phyloP scores from a whole-genome alignment of 2,797 vertebrate species.

The Presbytis comata region DNA sequence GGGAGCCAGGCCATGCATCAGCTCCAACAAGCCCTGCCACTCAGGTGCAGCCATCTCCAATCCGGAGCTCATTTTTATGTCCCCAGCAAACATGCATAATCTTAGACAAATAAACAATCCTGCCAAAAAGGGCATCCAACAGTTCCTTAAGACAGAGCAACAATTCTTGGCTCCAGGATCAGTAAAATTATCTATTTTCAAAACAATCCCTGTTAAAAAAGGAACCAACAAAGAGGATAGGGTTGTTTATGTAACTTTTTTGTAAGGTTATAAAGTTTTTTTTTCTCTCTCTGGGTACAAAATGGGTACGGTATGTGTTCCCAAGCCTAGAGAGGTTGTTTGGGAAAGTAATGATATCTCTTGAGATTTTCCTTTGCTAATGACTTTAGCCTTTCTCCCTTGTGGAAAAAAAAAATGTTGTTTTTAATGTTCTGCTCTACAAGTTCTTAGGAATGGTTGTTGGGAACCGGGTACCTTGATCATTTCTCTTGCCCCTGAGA shows the following conservation, averaged over 20 bases:
- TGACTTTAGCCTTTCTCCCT: conserved; percentile 62
- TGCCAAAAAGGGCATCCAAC: conserved; percentile 50
- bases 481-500: background rate
- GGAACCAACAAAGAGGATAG: conserved; percentile 61
- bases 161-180: conserved; percentile 50
- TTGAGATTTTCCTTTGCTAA: conserved; percentile 63
- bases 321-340: conserved; percentile 43
- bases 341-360: background rate
- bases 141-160: background rate
- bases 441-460: conserved; percentile 38
- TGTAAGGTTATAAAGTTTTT: conserved; percentile 52
- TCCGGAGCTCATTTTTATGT: background rate
- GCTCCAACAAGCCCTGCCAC: background rate
- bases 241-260: conserved; percentile 78
- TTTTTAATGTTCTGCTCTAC: background rate
- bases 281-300: conserved; percentile 11
- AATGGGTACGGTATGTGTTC: conserved; percentile 38
- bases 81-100: conserved; percentile 39
- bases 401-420: background rate
- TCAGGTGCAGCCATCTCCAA: background rate
- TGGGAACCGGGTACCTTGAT: background rate
- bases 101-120: conserved; percentile 54
- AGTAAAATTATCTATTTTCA: conserved; percentile 66
- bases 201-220: conserved; percentile 17
- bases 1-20: background rate